phyloP scores from a whole-genome alignment of 2,888 invertebrate species.

The Rhamphomyia laevipes region DNA sequence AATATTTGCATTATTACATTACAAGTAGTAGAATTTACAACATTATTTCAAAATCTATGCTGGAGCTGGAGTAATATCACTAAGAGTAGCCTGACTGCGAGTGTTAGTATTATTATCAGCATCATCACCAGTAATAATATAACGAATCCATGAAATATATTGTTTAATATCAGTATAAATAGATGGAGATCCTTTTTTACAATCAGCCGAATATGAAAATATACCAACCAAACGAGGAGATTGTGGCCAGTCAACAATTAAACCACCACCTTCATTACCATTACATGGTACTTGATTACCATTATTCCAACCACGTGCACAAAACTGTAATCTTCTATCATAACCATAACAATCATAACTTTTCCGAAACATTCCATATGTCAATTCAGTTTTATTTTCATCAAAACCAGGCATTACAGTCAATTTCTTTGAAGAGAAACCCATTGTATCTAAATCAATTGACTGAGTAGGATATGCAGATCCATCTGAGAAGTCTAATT shows the following conservation, averaged over 20 bases:
- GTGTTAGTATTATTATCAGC: too few species aligned
- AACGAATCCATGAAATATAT: too few species aligned
- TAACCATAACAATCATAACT: background rate
- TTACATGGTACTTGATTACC: slow-evolving; percentile 12
- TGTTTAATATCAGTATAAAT: too few species aligned
- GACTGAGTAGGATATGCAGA: slow-evolving; percentile 3
- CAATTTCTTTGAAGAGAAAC: slow-evolving; percentile 4
- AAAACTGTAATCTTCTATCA: slow-evolving; percentile 11
- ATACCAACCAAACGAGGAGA: slow-evolving; percentile 14
- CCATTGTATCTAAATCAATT: slow-evolving; percentile 4
- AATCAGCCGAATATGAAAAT: slow-evolving; percentile 7
- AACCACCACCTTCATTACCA: slow-evolving; percentile 16
- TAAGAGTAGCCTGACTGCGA: too few species aligned
- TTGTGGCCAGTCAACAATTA: slow-evolving; percentile 15
- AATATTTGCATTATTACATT: too few species aligned
- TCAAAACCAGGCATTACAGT: slow-evolving; percentile 16
- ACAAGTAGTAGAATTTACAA: too few species aligned
- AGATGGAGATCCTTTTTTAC: too few species aligned
- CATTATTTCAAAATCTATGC: too few species aligned
- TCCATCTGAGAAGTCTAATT: slow-evolving; percentile 7
- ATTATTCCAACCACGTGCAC: slow-evolving; percentile 13
- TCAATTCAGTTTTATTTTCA: slow-evolving; percentile 5
- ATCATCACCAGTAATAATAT: too few species aligned
- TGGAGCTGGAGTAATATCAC: too few species aligned
- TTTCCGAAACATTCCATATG: slow-evolving; percentile 14